A percentile compares a stretch with the other conserved stretches of the same genome.
These are phyloP conservation scores for Heloderma charlesbogerti DNA, from an alignment of 2,113 vertebrate genomes.

Conservation along the genomic window DNA sequence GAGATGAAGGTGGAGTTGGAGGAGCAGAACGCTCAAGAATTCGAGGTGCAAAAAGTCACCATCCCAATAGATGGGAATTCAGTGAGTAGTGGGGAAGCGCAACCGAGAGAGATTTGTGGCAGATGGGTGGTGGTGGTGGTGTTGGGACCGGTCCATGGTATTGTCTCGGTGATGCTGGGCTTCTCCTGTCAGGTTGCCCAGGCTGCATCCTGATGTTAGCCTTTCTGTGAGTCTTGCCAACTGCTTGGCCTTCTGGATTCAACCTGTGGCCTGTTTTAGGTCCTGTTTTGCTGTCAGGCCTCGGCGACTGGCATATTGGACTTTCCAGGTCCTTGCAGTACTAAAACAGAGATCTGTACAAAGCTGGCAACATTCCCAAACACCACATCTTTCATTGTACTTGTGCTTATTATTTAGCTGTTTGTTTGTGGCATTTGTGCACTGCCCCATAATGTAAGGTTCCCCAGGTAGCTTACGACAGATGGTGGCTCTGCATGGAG, in stretches of 20 bases:
- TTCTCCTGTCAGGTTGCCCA: not conserved
- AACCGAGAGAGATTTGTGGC: not conserved
- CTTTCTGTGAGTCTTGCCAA: not conserved
- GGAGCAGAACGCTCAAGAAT: not conserved
- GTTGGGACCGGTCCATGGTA: too few relatives aligned
- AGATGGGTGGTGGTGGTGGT: not conserved
- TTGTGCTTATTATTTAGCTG: too few relatives aligned
- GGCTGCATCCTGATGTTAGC: not conserved
- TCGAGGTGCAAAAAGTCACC: constrained; percentile 6
- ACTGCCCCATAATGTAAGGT: too few relatives aligned
- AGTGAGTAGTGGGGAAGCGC: not conserved
- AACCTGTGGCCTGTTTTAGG: not conserved
- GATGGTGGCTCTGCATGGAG: too few relatives aligned
- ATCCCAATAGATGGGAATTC: constrained; percentile 13
- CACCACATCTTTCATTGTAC: not conserved
- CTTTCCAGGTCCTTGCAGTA: not conserved
- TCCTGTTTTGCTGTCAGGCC: not conserved
- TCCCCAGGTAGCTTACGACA: too few relatives aligned
- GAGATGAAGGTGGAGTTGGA: not conserved
- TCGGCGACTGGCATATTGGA: not conserved
- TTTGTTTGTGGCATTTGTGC: too few relatives aligned
- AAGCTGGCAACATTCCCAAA: not conserved
- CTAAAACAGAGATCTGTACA: not conserved
- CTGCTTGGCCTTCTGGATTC: not conserved
- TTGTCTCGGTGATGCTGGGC: not conserved